These are phyloP conservation scores for Ibycter americanus DNA, from an alignment of 2,797 vertebrate species.

Conservation along the genomic window DNA sequence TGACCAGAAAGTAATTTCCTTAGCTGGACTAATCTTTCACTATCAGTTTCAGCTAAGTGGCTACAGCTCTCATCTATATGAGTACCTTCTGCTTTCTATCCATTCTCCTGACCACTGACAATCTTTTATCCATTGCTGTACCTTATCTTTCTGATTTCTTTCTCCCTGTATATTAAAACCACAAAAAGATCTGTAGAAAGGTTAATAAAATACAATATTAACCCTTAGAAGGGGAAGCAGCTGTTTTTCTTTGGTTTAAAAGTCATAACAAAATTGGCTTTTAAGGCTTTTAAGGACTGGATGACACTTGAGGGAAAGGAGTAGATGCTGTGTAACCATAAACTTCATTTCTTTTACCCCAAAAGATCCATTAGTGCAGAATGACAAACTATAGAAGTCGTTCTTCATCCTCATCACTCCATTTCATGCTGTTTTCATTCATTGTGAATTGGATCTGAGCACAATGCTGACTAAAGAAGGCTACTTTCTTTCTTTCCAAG, in stretches of 20 bases:
- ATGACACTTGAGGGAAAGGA: not conserved
- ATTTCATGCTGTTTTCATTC: not conserved
- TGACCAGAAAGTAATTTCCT: constrained; percentile 46
- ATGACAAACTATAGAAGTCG: not conserved
- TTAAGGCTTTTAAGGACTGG: not conserved
- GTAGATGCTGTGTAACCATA: not conserved
- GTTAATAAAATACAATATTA: constrained; percentile 1
- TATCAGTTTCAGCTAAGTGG: constrained; percentile 33
- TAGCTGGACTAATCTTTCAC: constrained; percentile 26
- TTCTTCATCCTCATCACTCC: not conserved
- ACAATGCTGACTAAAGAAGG: not conserved
- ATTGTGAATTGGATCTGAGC: not conserved
- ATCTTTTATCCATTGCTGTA: not conserved
- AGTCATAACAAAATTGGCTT: not conserved
- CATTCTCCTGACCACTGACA: not conserved
- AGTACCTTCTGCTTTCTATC: not conserved
- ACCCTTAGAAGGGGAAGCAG: not conserved
- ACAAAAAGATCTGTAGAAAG: not conserved
- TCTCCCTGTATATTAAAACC: constrained; percentile 6
- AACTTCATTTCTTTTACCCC: not conserved
- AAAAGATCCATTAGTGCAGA: not conserved
- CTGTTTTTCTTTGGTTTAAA: not conserved
- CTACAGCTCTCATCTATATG: not conserved
- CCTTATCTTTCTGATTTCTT: constrained; percentile 27
- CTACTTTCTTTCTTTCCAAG: not conserved